phyloP scores from a whole-genome alignment of 2,888 invertebrate genomes.

The Heliconius ethilla region DNA sequence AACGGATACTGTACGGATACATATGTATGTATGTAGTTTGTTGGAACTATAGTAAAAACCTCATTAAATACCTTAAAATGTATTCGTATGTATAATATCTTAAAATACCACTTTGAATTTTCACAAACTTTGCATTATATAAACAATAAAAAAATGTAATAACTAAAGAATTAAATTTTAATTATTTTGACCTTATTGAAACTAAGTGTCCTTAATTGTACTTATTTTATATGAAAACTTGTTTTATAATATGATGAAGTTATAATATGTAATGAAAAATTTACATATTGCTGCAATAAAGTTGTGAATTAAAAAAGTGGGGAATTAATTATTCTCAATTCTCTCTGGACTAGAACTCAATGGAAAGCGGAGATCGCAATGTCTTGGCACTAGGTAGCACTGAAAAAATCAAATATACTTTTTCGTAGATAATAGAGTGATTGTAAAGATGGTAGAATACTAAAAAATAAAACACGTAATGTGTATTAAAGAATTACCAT shows the following conservation, averaged over 20 bases:
- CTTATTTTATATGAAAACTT: neutral
- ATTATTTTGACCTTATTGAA: conserved; percentile 15
- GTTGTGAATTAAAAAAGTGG: neutral
- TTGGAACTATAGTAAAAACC: no score
- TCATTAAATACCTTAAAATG: neutral
- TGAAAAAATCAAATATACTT: no score
- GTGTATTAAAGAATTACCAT: no score
- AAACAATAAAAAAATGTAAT: neutral
- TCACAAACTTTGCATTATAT: neutral
- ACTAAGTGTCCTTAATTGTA: neutral
- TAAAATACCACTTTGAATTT: neutral
- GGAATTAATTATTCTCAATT: neutral
- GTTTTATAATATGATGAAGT: neutral
- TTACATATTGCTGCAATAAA: neutral
- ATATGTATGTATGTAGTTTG: no score
- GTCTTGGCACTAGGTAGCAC: no score
- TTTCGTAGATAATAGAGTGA: no score
- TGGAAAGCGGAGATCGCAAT: no score
- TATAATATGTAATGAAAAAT: neutral
- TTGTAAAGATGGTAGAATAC: no score
- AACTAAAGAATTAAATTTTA: neutral
- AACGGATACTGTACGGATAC: no score
- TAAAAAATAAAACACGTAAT: no score
- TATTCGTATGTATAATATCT: no score
- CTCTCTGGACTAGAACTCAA: no score